These are phyloP conservation scores for Thymelicus sylvestris DNA, from an alignment of 2,888 invertebrate genomes.

Conservation along the genomic window DNA sequence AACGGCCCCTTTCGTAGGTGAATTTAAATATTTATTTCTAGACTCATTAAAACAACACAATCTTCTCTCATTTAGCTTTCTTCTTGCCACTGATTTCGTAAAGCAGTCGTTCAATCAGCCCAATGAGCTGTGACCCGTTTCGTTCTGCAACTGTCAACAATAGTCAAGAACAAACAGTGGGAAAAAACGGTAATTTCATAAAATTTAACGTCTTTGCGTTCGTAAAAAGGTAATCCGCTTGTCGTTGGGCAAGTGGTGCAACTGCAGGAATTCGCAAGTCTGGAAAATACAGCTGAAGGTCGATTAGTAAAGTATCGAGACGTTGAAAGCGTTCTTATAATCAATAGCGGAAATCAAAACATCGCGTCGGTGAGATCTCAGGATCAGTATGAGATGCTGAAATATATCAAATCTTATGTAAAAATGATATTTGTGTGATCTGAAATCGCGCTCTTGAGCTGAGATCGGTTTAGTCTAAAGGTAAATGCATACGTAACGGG, in stretches of 20 bases:
- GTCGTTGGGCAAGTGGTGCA: conserved; percentile 25
- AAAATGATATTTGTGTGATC: too few species aligned
- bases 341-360: too few species aligned
- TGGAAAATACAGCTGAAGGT: conserved; percentile 15
- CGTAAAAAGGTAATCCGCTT: conserved; percentile 26
- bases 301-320: background rate
- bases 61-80: background rate
- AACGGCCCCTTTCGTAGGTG: too few species aligned
- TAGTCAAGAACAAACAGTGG: background rate
- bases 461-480: too few species aligned
- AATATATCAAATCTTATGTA: too few species aligned
- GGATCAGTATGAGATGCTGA: too few species aligned
- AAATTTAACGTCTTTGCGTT: conserved; percentile 14
- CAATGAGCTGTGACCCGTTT: conserved; percentile 19
- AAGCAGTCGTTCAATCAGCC: conserved; percentile 10
- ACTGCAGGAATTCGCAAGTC: background rate
- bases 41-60: background rate
- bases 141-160: conserved; percentile 1
- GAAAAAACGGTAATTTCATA: conserved; percentile 21
- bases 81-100: background rate
- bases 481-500: too few species aligned
- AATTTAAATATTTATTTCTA: too few species aligned
- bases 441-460: too few species aligned
- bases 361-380: too few species aligned
- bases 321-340: too few species aligned